Base-by-base conservation (phyloP, 2,888 invertebrate genomes). In the Ornithoptera priamus region DNA sequence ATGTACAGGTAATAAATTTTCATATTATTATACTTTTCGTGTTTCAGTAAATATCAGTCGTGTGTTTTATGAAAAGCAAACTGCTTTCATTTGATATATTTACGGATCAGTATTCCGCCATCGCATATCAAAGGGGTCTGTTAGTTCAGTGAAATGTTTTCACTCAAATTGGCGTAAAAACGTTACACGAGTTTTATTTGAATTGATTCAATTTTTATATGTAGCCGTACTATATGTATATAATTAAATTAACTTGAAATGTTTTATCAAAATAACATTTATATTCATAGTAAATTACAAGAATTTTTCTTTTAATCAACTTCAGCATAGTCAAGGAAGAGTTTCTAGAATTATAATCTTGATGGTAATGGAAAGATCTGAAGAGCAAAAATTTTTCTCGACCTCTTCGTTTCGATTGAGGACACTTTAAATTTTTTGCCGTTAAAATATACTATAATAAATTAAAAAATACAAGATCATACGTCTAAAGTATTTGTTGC, bases 21-120 rank as follows among this genome's bases (percentile, higher is more conserved):
- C 22, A 12, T 24, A 30, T 59, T 59, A 59, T 59, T 12, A 59
- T 30, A 59, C 59, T 6, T 6, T 46, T 17, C n/a, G 56, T n/a
- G n/a, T 20, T 18, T 15, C n/a, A n/a, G 24, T 2, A 59, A 59
- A 59, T 30, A 30, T 18, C 59, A 30, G 30, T 30, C 30, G 30
- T 59, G 7, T 59, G 30, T 30, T n/a, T 59, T 30, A 30, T 30
- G 30, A 36, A 59, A 56, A 56, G n/a, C n/a, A 56, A 56, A 56
- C n/a, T 56, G 56, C 56, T 56, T 18, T 30, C 59, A 30, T 59
- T 59, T 59, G 30, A 30, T 30, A 30, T 30, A 59, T 59, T 59
- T 59, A 59, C 17, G 59, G 59, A 59, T 18, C 30, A 59, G 59
- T 59, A 22, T 57, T n/a, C 57, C 22, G 57, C 57, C 59, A 30